Conservation (phyloP, 30 jellyfish, hydroid and myxozoan species). For the Cassiopea xamachana region DNA sequence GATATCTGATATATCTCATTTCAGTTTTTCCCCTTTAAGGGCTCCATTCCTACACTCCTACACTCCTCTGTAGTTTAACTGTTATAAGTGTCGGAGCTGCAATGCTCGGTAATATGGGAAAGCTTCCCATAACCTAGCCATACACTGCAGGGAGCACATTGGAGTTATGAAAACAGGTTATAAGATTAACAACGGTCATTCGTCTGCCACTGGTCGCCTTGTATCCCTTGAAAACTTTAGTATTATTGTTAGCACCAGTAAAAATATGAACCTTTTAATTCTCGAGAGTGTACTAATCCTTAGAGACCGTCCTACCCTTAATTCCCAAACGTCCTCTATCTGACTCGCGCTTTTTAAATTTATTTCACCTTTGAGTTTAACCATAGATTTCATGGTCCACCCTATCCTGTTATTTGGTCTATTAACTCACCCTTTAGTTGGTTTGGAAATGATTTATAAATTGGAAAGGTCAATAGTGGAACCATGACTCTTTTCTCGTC, state of each 20-base stretch:
- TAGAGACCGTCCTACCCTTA: neutral
- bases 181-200: neutral
- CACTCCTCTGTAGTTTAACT: neutral
- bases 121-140: conserved; percentile 9
- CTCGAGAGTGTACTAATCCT: neutral
- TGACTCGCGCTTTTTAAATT: neutral
- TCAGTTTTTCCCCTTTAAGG: neutral
- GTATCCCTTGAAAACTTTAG: conserved; percentile 2
- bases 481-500: too few species aligned
- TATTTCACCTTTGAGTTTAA: neutral
- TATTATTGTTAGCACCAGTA: neutral
- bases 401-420: too few species aligned
- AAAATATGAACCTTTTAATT: neutral
- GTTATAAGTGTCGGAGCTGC: neutral
- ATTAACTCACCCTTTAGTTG: too few species aligned
- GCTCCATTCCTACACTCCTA: neutral
- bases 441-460: too few species aligned
- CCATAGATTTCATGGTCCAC: neutral
- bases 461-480: too few species aligned
- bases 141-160: neutral
- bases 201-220: conserved; percentile 4
- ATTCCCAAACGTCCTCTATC: neutral
- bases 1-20: neutral
- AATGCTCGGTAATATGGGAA: neutral
- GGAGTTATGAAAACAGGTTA: conserved; percentile 1